Evolutionary conservation across 2,888 invertebrate species (phyloP), one percentile per base, ranked within the genome.

Genomic region (Drosophila atroscutellata): DNA sequence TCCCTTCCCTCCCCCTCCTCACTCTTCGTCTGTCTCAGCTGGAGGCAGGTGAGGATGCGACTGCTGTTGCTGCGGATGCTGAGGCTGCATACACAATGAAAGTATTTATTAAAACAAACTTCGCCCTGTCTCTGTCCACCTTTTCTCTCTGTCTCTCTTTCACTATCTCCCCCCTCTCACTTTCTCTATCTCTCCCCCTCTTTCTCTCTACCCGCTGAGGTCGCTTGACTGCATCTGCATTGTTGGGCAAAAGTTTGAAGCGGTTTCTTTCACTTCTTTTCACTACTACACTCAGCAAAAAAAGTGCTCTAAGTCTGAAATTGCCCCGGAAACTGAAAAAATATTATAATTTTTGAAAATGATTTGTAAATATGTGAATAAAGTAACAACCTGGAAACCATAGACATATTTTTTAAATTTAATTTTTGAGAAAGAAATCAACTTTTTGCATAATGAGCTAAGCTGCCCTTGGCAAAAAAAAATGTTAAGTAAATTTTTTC

Each of bases 81-180:
- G 55, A 18, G 39, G 63, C 58, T 69, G 80, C 80, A 76, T 65
- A 71, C 89, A 90, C 89, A 86, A 86, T 86, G 90, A 75, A 88
- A 86, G 83, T 90, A 90, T 86, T 90, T 85, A 85, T 90, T 90
- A 90, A 90, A 89, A 90, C 86, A 83, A 86, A 86, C 90, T 86
- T 68, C 64, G 51, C 52, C 42, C 57, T 49, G 30, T 61, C 56
- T 54, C 63, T 52, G n/a, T 26, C 60, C 13, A 20, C 1, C 11
- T 20, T 24, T 32, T 13, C 5, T 3, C 28, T 13, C 9, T 20
- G 52, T 26, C 34, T n/a, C 39, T 42, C 49, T 36, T 18, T 39
- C n/a, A 11, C 32, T 32, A 3, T 32, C 32, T 32, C 11, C 11
- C 32, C 3, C 32, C 9, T 51, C 45, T 51, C 36, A 32, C 6